phyloP scores from a whole-genome alignment of 2,797 vertebrate genomes.

The Epinephelus coioides region DNA sequence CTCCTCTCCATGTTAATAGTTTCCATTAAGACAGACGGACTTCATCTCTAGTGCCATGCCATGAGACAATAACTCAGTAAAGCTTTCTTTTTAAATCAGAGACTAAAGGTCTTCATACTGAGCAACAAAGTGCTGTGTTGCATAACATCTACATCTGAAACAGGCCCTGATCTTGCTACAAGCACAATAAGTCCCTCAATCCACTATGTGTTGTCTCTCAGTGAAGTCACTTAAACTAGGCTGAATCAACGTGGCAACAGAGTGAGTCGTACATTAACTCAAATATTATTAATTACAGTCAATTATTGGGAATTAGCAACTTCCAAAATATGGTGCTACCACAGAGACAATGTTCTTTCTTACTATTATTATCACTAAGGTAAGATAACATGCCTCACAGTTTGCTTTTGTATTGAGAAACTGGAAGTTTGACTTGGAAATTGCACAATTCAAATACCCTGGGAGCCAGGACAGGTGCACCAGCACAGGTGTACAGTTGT shows the following conservation, averaged over 20 bases:
- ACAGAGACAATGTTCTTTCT: not conserved
- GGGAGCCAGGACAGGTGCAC: constrained; percentile 68
- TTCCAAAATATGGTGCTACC: not conserved
- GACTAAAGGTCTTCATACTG: not conserved
- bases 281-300: not conserved
- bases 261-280: not conserved
- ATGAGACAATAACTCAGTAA: not conserved
- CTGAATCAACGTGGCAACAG: not conserved
- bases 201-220: not conserved
- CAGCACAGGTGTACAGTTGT: constrained; percentile 61
- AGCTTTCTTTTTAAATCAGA: not conserved
- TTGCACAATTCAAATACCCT: not conserved
- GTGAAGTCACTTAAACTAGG: not conserved
- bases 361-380: too few relatives aligned
- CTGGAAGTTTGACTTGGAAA: not conserved
- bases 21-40: not conserved
- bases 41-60: not conserved
- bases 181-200: not conserved
- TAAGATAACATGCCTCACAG: too few relatives aligned
- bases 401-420: not conserved
- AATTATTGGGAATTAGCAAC: not conserved
- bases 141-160: constrained; percentile 24
- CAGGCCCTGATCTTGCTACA: not conserved
- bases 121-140: constrained; percentile 12
- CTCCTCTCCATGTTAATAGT: not conserved